Percentiles rank a stretch among this genome's conserved stretches.
Conservation (phyloP, 2,888 invertebrate genomes). For the Archips xylosteana region DNA sequence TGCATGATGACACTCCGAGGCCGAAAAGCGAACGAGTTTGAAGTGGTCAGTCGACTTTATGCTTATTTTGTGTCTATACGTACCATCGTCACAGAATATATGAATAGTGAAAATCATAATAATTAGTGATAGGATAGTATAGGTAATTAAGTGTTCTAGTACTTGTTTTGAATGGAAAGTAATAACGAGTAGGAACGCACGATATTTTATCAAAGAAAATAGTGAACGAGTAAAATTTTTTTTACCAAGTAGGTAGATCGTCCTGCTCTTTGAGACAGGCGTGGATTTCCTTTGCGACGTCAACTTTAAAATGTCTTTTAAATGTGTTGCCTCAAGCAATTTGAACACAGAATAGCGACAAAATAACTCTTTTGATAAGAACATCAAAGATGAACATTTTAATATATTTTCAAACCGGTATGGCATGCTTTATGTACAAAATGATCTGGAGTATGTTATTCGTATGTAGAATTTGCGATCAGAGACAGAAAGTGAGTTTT, state of each 20-base stretch:
- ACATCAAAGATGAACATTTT: conserved; percentile 24
- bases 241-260: not conserved
- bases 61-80: too few species aligned
- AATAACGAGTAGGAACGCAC: too few species aligned
- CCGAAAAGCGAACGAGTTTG: too few species aligned
- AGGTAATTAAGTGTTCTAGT: too few species aligned
- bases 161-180: too few species aligned
- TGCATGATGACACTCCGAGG: too few species aligned
- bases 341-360: not conserved
- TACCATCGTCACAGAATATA: too few species aligned
- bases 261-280: not conserved
- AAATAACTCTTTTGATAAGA: conserved; percentile 22
- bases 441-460: not conserved
- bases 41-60: too few species aligned
- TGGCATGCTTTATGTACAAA: not conserved
- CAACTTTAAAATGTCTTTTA: not conserved
- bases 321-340: conserved; percentile 1
- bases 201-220: too few species aligned
- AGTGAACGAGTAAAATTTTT: not conserved
- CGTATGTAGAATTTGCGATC: not conserved
- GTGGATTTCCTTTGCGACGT: not conserved
- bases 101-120: too few species aligned
- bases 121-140: too few species aligned
- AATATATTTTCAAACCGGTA: not conserved
- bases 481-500: not conserved